Evolutionary conservation across 2,797 vertebrate species (phyloP).

Genomic region (Hypotaenidia philippensis): DNA sequence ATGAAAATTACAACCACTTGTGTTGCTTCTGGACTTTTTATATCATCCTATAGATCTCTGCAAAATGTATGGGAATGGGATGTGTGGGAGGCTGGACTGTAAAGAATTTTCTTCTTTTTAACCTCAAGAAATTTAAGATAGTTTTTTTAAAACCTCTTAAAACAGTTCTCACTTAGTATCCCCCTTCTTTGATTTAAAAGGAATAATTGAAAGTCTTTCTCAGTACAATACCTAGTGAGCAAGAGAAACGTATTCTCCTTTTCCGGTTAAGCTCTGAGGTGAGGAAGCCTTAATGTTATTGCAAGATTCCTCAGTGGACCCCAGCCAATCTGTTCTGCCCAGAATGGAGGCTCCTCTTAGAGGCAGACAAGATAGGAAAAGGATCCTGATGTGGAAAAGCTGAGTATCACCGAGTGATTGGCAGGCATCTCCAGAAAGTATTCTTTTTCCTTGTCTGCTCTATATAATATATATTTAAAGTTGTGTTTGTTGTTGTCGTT

Average conservation of each 20-base stretch:
- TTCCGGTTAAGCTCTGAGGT: not conserved
- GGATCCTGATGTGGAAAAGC: not conserved
- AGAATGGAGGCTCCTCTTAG: not conserved
- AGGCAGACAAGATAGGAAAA: not conserved
- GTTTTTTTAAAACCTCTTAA: not conserved
- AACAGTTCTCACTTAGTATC: not conserved
- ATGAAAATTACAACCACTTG: not conserved
- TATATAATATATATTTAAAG: conserved; percentile 1
- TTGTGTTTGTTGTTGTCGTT: conserved; percentile 29
- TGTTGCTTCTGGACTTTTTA: not conserved
- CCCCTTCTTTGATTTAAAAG: conserved; percentile 4
- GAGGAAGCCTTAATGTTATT: not conserved
- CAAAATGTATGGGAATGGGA: not conserved
- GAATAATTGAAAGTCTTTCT: not conserved
- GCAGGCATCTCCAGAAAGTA: not conserved
- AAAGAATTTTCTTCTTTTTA: not conserved
- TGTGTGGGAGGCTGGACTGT: not conserved
- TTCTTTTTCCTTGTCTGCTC: not conserved
- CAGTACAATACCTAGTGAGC: not conserved
- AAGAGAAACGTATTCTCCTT: not conserved
- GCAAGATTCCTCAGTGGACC: not conserved
- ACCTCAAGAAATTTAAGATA: not conserved
- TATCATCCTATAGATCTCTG: not conserved
- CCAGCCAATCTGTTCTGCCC: not conserved
- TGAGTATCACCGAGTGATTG: not conserved